These are phyloP conservation scores for Hemibagrus wyckioides DNA, from an alignment of 2,113 vertebrate species.

Conservation along the genomic window DNA sequence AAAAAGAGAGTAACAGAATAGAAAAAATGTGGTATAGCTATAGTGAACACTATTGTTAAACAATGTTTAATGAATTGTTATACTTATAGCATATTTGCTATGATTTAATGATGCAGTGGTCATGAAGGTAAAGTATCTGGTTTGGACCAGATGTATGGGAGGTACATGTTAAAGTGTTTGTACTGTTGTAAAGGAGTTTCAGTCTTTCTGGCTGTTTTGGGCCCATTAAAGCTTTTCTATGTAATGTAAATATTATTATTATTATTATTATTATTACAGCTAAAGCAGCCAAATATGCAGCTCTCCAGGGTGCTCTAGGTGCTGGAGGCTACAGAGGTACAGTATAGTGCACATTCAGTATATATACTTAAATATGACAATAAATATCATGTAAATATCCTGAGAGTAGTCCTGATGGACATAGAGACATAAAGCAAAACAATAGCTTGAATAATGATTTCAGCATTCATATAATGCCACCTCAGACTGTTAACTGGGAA, in stretches of 20 bases:
- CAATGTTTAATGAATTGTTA: neutral
- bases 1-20: neutral
- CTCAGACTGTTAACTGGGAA: neutral
- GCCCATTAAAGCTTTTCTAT: neutral
- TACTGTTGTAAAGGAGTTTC: neutral
- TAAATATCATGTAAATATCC: too few species aligned
- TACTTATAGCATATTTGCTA: neutral
- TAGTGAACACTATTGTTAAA: neutral
- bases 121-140: neutral
- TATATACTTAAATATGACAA: neutral
- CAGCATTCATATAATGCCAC: neutral
- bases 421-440: neutral
- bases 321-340: constrained; percentile 72
- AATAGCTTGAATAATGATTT: neutral
- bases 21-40: neutral
- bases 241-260: constrained; percentile 3
- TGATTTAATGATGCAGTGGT: neutral
- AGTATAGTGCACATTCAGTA: neutral
- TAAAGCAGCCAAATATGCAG: constrained; percentile 67
- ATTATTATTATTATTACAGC: constrained; percentile 54
- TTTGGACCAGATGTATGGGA: neutral
- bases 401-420: neutral
- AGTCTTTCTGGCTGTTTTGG: neutral
- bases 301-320: constrained; percentile 70
- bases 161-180: neutral